These are phyloP conservation scores for Alcedo atthis DNA, from an alignment of 2,797 vertebrate genomes.

Conservation along the genomic window DNA sequence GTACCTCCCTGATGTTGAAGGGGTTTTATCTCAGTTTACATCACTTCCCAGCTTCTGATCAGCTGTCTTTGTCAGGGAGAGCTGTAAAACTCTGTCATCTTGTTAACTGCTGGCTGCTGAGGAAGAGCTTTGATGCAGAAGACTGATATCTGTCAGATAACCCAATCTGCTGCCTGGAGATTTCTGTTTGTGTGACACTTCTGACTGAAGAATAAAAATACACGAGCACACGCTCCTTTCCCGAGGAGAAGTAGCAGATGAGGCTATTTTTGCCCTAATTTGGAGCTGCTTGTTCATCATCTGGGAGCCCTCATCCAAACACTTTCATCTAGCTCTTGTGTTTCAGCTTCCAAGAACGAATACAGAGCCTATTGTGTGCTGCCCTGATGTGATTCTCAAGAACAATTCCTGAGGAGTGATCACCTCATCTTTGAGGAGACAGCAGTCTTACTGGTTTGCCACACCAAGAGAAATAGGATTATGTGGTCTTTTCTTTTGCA, in stretches of 20 bases:
- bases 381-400: not conserved
- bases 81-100: not conserved
- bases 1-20: not conserved
- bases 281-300: not conserved
- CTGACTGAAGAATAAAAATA: not conserved
- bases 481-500: not conserved
- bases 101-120: not conserved
- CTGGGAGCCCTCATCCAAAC: not conserved
- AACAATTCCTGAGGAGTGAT: not conserved
- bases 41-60: not conserved
- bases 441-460: not conserved
- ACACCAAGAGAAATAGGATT: not conserved
- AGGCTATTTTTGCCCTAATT: not conserved
- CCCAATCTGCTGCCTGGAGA: not conserved
- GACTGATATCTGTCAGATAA: not conserved
- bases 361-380: not conserved
- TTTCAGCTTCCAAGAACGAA: not conserved
- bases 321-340: accelerated
- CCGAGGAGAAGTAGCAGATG: not conserved
- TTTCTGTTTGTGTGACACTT: not conserved
- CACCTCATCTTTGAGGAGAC: not conserved
- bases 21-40: not conserved
- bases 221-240: not conserved
- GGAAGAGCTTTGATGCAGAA: not conserved
- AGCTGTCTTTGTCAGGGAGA: not conserved